These are phyloP conservation scores for Brachionus sp. DNA, from an alignment of 1,140 invertebrate species.

Conservation along the genomic window DNA sequence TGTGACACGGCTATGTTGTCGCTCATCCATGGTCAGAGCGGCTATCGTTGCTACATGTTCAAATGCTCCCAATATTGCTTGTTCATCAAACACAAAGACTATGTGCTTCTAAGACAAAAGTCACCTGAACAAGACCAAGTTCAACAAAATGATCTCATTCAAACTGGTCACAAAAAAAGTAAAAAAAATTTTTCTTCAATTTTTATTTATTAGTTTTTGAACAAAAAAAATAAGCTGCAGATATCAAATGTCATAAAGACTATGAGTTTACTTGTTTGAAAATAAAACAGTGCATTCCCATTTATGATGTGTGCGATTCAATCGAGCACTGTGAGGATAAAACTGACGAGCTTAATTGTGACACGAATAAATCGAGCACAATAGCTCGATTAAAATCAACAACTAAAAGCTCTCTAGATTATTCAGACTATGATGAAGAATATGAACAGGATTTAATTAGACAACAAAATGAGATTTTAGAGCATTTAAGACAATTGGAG, in stretches of 20 bases:
- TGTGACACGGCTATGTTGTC: constrained; percentile 21
- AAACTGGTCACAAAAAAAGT: background rate
- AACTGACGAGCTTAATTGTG: constrained; percentile 24
- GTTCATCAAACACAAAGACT: constrained; percentile 40
- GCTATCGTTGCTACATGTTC: constrained; percentile 42
- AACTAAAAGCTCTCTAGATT: background rate
- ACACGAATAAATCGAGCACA: background rate
- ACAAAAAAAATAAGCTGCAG: background rate
- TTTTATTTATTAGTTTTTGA: background rate
- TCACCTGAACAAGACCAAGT: background rate
- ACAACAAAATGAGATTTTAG: constrained; percentile 16
- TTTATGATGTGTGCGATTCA: constrained; percentile 39
- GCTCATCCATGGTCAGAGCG: background rate
- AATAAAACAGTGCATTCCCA: constrained; percentile 17
- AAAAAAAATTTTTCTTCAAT: background rate
- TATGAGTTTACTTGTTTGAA: constrained; percentile 40
- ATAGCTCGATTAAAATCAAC: background rate
- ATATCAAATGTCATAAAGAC: constrained; percentile 6
- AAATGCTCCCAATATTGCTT: background rate
- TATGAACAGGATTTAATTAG: background rate
- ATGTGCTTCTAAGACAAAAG: background rate
- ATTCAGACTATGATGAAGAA: background rate
- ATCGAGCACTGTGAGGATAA: constrained; percentile 26
- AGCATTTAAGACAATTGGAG: constrained; percentile 23
- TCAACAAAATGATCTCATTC: background rate